Percentiles rank a stretch among this genome's conserved stretches.
phyloP scores from a whole-genome alignment of 92 coral and sea anemone genomes.

The Epizoanthus scotinus region DNA sequence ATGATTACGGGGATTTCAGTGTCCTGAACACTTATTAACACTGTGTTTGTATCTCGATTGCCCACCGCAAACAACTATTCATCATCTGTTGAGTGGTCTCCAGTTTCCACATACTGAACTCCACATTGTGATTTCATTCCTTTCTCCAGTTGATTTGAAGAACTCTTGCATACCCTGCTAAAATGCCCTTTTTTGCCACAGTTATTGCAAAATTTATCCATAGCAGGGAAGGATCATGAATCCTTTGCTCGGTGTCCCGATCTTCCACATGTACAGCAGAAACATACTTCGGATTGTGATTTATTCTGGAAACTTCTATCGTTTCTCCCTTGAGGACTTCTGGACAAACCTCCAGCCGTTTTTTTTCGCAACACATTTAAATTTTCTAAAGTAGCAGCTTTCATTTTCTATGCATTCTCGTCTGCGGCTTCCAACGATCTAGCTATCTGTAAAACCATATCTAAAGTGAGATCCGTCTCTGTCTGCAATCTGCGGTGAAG shows the following conservation, averaged over 20 bases:
- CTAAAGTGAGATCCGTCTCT: slow-evolving; percentile 49
- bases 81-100: slow-evolving; percentile 1
- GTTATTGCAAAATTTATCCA: slow-evolving; percentile 28
- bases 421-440: slow-evolving; percentile 18
- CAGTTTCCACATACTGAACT: slow-evolving; percentile 40
- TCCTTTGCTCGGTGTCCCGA: slow-evolving; percentile 48
- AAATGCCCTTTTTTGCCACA: slow-evolving; percentile 47
- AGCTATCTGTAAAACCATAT: background rate
- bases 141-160: too few relatives aligned
- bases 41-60: background rate
- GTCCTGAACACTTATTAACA: background rate
- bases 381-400: slow-evolving; percentile 6
- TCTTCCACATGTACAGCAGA: slow-evolving; percentile 52
- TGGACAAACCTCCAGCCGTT: slow-evolving; percentile 2
- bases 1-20: slow-evolving; percentile 33
- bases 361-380: too few relatives aligned
- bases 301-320: background rate
- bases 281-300: slow-evolving; percentile 25
- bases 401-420: slow-evolving; percentile 44
- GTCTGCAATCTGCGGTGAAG: slow-evolving; percentile 39
- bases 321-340: too few relatives aligned
- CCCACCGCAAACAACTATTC: slow-evolving; percentile 34
- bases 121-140: background rate
- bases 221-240: slow-evolving; percentile 44
- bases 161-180: background rate